Evolutionary conservation across 2,888 invertebrate species (phyloP), one percentile per base, ranked within the genome.

Genomic region (Rhyacophila evoluta): DNA sequence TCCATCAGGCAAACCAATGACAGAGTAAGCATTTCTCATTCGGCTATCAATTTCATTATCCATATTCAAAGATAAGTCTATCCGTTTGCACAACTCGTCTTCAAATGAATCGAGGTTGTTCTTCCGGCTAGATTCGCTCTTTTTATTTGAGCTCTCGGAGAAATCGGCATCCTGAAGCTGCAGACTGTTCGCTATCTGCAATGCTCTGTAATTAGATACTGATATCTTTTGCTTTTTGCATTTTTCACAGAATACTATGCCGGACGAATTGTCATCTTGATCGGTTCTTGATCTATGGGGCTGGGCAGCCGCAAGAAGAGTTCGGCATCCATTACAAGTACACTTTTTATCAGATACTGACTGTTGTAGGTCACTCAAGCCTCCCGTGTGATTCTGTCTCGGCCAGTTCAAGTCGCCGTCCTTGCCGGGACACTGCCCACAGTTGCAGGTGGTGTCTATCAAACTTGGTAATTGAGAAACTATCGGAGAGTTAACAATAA

Each of bases 171-270:
- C 89, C 0, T 87, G 86, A 83, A 90, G 88, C 78, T 87, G 83
- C 38, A 90, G 81, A 10, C 86, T 85, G 76, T 89, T 89, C 0
- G 90, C 88, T 37, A 90, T 90, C 83, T 89, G 89, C 77, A 90
- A 84, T 0, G 90, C 90, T 73, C 88, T 85, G 83, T 89, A 89
- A 83, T 90, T 90, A 0, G 89, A 89, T 0, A 89, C 84, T 0
- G 89, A 88, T 72, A 90, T 90, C 84, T 90, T 90, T 81, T 90
- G 90, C 72, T 90, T 90, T 74, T 88, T 87, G 84, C 90, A 90
- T 0, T 81, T 83, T 33, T 89, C 89, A 81, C 90, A 90, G 83
- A 88, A 87, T 0, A 90, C 87, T 37, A 90, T 89, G 0, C 90
- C 90, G 0, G 89, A 87, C 29, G 67, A 37, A 36, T 87, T 89